Conservation (phyloP, 2,888 invertebrate genomes). For the Phorcus lineatus region DNA sequence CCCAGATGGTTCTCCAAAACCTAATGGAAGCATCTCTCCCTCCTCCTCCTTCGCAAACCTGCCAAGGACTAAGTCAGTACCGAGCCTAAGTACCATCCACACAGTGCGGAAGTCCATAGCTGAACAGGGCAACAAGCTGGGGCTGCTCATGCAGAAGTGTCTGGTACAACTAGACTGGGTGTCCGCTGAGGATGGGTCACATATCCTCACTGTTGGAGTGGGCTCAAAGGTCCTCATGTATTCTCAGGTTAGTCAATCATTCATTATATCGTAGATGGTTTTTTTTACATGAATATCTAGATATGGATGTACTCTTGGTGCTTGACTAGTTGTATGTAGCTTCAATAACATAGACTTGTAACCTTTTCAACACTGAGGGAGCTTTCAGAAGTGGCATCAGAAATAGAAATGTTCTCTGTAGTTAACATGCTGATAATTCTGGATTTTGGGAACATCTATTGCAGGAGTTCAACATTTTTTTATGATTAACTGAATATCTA, state of each 20-base stretch:
- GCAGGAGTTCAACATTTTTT: too few species aligned
- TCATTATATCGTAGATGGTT: too few species aligned
- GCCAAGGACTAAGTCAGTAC: conserved; percentile 64
- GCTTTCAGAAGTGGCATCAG: too few species aligned
- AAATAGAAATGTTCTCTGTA: too few species aligned
- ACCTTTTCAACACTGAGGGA: too few species aligned
- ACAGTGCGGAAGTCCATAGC: conserved; percentile 48
- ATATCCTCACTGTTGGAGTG: conserved; percentile 96
- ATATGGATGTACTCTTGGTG: too few species aligned
- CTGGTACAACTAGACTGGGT: conserved; percentile 98
- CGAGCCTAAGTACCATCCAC: conserved; percentile 71
- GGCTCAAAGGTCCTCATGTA: conserved; percentile 87
- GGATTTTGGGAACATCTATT: too few species aligned
- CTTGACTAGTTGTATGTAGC: too few species aligned
- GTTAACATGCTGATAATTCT: too few species aligned
- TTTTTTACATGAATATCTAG: too few species aligned
- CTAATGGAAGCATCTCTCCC: conserved; percentile 38
- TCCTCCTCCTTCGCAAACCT: conserved; percentile 54
- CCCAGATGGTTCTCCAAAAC: conserved; percentile 33
- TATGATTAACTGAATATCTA: too few species aligned
- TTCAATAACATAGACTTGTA: too few species aligned
- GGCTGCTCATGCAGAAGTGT: conserved; percentile 68
- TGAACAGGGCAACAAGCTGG: conserved; percentile 52
- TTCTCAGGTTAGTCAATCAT: conserved; percentile 77
- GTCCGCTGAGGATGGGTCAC: conserved; percentile 98